Base-by-base conservation (phyloP, 1,140 invertebrate species). In the Drosophila parabipectinata region DNA sequence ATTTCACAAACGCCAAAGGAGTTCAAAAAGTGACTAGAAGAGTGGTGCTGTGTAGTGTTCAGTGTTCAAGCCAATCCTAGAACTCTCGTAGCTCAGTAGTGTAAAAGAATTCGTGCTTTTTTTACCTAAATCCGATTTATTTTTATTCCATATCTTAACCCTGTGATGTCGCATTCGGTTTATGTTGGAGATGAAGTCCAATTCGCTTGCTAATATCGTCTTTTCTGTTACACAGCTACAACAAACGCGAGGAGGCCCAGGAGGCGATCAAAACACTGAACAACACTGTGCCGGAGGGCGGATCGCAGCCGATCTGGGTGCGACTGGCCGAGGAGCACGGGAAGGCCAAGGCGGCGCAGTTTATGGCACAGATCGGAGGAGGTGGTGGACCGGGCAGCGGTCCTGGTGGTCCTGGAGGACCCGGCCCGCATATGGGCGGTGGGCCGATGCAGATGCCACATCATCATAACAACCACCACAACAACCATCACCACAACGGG, bases 271-370 rank as follows among this genome's bases (percentile, higher is more conserved):
- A 95, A 14, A 94, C 94, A 37, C 92, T 99, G 55, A 97, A 98
- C 92, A 97, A 97, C 44, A 95, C 95, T 63, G 95, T 96, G 77
- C 96, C 97, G 24, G 96, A 97, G 69, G 97, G 97, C 71, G 95
- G 95, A 45, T 95, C 94, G 34, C 96, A 97, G 83, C 96, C 97
- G 8, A 92, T 99, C 8, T 94, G 94, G 61, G 97, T 99, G 94
- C 91, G 93, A 1, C 92, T 98, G 78, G 98, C 98, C 0, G 97
- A 98, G 91, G 97, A 98, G 91, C 98, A 98, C 90, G 97, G 97
- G 10, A 97, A 98, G 91, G 96, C 97, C 90, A 97, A 97, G 85
- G 96, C 96, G 4, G 83, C 87, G 10, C 88, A 90, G 28, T 92
- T 89, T 39, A 90, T 91, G 58, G 56, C 56, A 3, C 75, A 76